These are phyloP conservation scores for Amphiduros pacificus DNA, from an alignment of 2,888 invertebrate species.

Conservation along the genomic window DNA sequence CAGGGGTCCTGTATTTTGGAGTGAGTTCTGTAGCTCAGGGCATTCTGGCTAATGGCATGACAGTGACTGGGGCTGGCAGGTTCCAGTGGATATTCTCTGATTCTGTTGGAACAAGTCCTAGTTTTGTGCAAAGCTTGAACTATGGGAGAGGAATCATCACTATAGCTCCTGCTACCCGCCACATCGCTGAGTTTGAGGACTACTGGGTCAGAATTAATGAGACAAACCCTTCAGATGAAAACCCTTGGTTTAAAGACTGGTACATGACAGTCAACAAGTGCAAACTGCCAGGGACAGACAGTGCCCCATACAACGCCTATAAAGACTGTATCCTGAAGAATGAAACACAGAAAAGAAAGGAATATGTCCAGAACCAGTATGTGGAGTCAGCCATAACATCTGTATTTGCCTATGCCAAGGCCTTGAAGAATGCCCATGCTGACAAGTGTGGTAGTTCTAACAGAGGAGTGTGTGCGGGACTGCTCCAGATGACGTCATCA, in stretches of 20 bases:
- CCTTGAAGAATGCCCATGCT: constrained; percentile 43
- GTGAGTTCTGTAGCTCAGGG: constrained; percentile 24
- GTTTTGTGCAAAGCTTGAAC: constrained; percentile 21
- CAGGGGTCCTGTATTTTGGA: constrained; percentile 46
- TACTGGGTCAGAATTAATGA: constrained; percentile 49
- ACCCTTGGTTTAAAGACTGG: constrained; percentile 49
- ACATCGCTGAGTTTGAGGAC: constrained; percentile 52
- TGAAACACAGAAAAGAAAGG: constrained; percentile 30
- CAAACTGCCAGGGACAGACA: constrained; percentile 31
- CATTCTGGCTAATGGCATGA: constrained; percentile 33
- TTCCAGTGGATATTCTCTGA: constrained; percentile 53
- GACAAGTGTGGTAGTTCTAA: constrained; percentile 34
- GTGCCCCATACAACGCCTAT: constrained; percentile 32
- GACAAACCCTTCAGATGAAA: constrained; percentile 37
- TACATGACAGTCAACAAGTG: constrained; percentile 43
- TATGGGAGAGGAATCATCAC: constrained; percentile 47
- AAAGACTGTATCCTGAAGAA: constrained; percentile 28
- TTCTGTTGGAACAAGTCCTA: constrained; percentile 32
- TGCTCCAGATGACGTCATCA: constrained; percentile 33
- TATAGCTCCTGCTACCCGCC: constrained; percentile 40
- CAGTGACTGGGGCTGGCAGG: constrained; percentile 34
- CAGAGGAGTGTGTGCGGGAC: constrained; percentile 37
- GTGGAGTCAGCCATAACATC: constrained; percentile 52
- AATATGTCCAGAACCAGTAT: constrained; percentile 45
- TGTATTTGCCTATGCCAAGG: constrained; percentile 47